These are phyloP conservation scores for Platysternon megacephalum DNA, from an alignment of 2,113 vertebrate genomes.

Conservation along the genomic window DNA sequence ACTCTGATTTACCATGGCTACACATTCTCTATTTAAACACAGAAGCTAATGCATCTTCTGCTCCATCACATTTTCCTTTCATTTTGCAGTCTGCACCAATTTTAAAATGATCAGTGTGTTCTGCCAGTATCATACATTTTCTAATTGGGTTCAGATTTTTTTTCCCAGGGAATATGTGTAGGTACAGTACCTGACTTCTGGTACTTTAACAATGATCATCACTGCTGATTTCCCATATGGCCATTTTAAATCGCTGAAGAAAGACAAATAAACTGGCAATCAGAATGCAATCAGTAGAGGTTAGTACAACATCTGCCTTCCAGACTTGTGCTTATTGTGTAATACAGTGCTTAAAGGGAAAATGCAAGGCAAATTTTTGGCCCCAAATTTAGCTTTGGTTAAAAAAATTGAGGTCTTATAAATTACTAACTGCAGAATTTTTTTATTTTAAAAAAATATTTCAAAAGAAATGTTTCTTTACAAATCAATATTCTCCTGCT, in stretches of 20 bases:
- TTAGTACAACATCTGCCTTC: constrained; percentile 61
- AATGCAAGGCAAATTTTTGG: neutral
- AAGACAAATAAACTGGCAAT: constrained; percentile 42
- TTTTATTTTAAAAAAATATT: neutral
- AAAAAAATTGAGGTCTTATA: neutral
- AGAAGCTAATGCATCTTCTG: neutral
- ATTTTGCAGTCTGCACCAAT: constrained; percentile 5
- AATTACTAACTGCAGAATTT: fast-evolving
- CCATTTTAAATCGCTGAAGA: constrained; percentile 29
- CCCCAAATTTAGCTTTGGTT: fast-evolving
- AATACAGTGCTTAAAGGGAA: neutral
- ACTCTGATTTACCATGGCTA: neutral
- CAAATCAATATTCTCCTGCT: neutral
- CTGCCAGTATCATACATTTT: constrained; percentile 15
- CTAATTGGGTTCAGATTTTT: constrained; percentile 46
- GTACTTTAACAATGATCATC: constrained; percentile 36
- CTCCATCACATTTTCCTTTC: neutral
- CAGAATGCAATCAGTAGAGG: constrained; percentile 57
- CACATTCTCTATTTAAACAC: neutral
- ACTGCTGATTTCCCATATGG: constrained; percentile 57
- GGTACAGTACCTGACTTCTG: neutral
- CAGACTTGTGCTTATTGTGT: neutral
- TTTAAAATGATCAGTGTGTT: neutral
- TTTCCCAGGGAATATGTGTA: neutral
- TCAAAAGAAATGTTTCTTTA: neutral